Evolutionary conservation across 2,888 invertebrate genomes (phyloP).

Genomic region (Cerastoderma edule): DNA sequence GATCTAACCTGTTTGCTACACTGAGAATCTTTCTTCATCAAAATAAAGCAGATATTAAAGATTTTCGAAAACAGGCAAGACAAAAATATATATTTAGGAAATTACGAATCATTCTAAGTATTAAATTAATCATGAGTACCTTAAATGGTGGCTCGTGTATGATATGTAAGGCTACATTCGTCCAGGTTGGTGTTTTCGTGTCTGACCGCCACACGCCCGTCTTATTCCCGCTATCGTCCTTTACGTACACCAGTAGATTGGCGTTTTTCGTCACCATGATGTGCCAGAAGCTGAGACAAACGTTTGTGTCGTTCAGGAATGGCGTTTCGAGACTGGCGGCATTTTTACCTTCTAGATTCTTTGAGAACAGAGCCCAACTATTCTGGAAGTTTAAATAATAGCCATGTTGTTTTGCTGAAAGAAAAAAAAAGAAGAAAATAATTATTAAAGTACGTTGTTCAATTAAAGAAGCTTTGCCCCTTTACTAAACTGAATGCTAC

Average conservation of each 20-base stretch:
- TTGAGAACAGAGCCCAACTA: not conserved
- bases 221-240: not conserved
- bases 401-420: conserved; percentile 30
- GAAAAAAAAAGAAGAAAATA: not conserved
- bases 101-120: too few relatives aligned
- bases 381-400: conserved; percentile 40
- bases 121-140: too few relatives aligned
- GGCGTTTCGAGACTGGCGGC: conserved; percentile 44
- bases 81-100: too few relatives aligned
- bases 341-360: conserved; percentile 7
- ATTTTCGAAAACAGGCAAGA: too few relatives aligned
- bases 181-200: not conserved
- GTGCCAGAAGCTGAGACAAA: conserved; percentile 52
- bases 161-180: not conserved
- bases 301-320: conserved; percentile 2
- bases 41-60: too few relatives aligned
- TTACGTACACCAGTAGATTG: conserved; percentile 36
- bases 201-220: not conserved
- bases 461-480: too few relatives aligned
- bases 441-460: too few relatives aligned
- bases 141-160: not conserved
- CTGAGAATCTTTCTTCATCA: too few relatives aligned
- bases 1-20: too few relatives aligned
- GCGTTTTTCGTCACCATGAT: conserved; percentile 31
- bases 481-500: not conserved